Evolutionary conservation across 2,113 vertebrate genomes (phyloP), one percentile per base, ranked within the genome.

Genomic region (Poeciliopsis prolifica): DNA sequence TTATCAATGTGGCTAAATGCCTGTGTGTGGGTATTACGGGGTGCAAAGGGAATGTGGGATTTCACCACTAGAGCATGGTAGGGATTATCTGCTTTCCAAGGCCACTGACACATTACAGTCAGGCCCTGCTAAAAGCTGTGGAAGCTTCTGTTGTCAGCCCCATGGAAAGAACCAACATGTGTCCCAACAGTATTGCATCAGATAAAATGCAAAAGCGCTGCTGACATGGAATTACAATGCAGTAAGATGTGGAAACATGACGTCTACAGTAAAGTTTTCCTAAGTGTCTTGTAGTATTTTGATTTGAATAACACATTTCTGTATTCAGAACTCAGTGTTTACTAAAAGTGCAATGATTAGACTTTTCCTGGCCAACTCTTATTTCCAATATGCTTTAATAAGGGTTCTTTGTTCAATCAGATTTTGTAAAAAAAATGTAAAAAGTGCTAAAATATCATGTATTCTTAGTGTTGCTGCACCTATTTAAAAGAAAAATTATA

Each of bases 81-180:
- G 81, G 85, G 88, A 92, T 91, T 89, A 89, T 87, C 85, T 88
- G 89, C 81, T 91, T 87, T 81, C 86, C 87, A 71, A 75, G 75
- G 82, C 78, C 78, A 84, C 69, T 70, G 87, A 78, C 83, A 87
- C 86, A 84, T 87, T 89, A 86, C 83, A 86, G 70, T 54, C 22
- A 84, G 86, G 78, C 14, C 84, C 51, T 37, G 73, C 84, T 80
- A 68, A 79, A 85, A 81, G 61, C 68, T 72, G 79, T 65, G 17
- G 64, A 68, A 84, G 72, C 48, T 81, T 40, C 80, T 83, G 79
- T 87, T 85, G 76, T 61, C 70, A 77, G 63, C 75, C 65, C 75
- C 40, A 86, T 79, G 83, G 72, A 91, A 92, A 82, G 81, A 71
- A 70, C 73, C 74, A 60, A 65, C 69, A 81, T 81, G 64, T 80